Evolutionary conservation across 2,113 vertebrate genomes (phyloP).

Genomic region (Caranx melampygus): DNA sequence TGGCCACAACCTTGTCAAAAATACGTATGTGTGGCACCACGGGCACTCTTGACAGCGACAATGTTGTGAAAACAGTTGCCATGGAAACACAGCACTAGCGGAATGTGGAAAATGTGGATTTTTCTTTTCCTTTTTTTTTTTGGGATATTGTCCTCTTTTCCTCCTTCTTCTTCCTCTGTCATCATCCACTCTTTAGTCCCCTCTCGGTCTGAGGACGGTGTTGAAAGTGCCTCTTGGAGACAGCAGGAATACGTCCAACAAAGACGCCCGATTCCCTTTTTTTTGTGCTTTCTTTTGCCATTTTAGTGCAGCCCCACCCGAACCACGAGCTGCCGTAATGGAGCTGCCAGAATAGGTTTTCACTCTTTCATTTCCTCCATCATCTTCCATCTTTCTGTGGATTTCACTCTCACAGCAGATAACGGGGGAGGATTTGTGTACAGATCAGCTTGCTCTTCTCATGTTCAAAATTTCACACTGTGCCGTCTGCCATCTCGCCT

Average conservation of each 20-base stretch:
- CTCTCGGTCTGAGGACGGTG: constrained; percentile 34
- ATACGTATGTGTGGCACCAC: constrained; percentile 70
- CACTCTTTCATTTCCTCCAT: constrained; percentile 31
- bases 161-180: constrained; percentile 19
- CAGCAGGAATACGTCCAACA: constrained; percentile 30
- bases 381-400: constrained; percentile 36
- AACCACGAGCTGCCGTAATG: neutral
- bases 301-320: constrained; percentile 6
- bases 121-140: neutral
- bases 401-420: constrained; percentile 41
- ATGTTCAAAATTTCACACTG: constrained; percentile 45
- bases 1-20: constrained; percentile 83
- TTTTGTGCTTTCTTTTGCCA: neutral
- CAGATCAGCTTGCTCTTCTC: constrained; percentile 42
- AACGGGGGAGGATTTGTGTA: constrained; percentile 39
- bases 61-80: constrained; percentile 81
- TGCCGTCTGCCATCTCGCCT: constrained; percentile 13
- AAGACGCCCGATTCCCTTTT: neutral
- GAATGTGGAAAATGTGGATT: constrained; percentile 62
- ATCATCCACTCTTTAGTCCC: constrained; percentile 44
- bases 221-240: constrained; percentile 53
- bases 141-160: constrained; percentile 8
- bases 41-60: constrained; percentile 56
- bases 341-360: constrained; percentile 33
- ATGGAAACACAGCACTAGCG: constrained; percentile 75